Conservation (phyloP, 2,888 invertebrate species). For the Pelosia muscerda region DNA sequence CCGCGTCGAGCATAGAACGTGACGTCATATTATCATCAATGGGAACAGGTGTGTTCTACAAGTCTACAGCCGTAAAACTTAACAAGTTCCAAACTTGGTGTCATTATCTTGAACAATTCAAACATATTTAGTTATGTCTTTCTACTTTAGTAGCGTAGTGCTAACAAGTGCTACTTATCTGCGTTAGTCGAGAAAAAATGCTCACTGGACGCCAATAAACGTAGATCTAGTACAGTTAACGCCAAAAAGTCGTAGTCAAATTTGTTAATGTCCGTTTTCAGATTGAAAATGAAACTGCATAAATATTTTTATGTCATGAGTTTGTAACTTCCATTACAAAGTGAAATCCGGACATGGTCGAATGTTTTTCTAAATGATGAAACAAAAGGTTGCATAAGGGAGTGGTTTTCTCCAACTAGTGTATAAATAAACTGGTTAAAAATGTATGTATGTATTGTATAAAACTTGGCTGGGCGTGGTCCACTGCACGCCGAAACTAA, state of each 20-base stretch:
- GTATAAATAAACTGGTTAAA: constrained; percentile 28
- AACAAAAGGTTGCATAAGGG: not conserved
- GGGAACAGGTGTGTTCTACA: constrained; percentile 6
- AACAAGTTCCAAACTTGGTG: constrained; percentile 1
- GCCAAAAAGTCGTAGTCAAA: no score
- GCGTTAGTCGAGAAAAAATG: not conserved
- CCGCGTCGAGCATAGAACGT: not conserved
- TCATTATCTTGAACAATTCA: not conserved
- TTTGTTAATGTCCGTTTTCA: not conserved
- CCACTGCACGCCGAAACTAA: not conserved
- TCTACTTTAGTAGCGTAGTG: not conserved
- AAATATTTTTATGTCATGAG: no score
- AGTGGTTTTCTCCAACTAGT: constrained; percentile 24
- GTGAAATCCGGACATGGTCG: not conserved
- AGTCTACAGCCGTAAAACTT: not conserved
- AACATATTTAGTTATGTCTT: not conserved
- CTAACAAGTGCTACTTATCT: not conserved
- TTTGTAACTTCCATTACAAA: not conserved
- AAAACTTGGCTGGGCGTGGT: constrained; percentile 36
- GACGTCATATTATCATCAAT: constrained; percentile 3
- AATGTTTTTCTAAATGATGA: not conserved
- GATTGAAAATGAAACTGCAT: not conserved
- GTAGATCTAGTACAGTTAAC: no score
- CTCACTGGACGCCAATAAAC: no score
- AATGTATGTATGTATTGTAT: constrained; percentile 30